Conservation (phyloP, 2,797 vertebrate species). For the Lepus townsendii region DNA sequence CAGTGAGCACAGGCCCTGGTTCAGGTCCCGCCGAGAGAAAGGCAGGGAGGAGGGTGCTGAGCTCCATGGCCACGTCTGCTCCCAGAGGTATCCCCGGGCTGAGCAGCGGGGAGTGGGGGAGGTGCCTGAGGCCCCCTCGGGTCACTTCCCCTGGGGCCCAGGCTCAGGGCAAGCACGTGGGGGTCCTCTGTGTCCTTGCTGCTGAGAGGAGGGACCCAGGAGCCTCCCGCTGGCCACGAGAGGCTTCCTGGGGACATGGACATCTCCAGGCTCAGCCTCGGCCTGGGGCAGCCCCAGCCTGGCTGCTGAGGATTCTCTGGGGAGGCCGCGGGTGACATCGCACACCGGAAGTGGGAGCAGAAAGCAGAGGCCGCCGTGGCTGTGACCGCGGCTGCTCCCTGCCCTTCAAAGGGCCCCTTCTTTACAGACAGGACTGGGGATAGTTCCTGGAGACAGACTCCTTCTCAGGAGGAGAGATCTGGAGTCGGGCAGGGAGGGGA, state of each 20-base stretch:
- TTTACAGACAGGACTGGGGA: no score
- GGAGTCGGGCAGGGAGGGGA: neutral
- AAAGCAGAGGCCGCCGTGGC: neutral
- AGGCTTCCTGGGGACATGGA: no score
- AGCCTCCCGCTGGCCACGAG: neutral
- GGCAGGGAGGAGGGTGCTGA: neutral
- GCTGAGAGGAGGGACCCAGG: neutral
- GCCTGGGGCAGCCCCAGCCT: no score
- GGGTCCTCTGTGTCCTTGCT: neutral
- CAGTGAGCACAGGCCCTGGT: neutral
- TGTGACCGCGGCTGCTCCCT: neutral
- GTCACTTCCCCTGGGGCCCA: neutral
- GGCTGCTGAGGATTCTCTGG: no score
- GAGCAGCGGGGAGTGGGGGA: neutral
- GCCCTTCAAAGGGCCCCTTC: neutral
- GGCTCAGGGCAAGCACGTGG: neutral
- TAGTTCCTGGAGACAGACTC: no score
- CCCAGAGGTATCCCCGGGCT: neutral
- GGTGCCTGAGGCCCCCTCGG: neutral
- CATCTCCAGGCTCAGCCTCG: neutral
- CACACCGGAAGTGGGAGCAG: neutral
- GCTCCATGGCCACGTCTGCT: neutral
- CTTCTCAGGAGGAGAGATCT: no score
- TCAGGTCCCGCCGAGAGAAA: neutral
- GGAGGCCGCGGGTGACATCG: neutral